Evolutionary conservation across 2,113 vertebrate genomes (phyloP), one percentile per base, ranked within the genome.

Genomic region (Bujurquina vittata): DNA sequence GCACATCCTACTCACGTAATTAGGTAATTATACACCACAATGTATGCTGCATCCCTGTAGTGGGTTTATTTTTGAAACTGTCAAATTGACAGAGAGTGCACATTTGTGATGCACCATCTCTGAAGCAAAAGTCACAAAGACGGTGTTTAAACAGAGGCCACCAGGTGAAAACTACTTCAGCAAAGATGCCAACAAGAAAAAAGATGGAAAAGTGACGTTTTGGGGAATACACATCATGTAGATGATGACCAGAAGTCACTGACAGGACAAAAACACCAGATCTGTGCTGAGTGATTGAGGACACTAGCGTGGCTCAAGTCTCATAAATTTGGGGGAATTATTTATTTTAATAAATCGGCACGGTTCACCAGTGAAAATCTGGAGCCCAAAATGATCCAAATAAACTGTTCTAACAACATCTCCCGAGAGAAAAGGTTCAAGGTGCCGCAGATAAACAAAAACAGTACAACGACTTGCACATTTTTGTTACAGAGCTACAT

Each of bases 21-120:
- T 88, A 84, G 78, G 69, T 90, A 79, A 82, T 92, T 92, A 37
- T 37, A 92, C 11, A 62, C 77, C 77, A 72, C 23, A 17, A 18
- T 29, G 8, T 61, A 65, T 77, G 84, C 90, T 67, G 61, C 75
- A 29, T 77, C 81, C 61, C 85, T 63, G 79, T 26, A 56, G 37
- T 58, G 10, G 58, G 35, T 80, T 57, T 81, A 84, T 77, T 84
- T 88, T 49, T 56, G 59, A 5, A 75, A 54, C 57, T 8, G 85
- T 80, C 63, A 78, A 29, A 15, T 1, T 75, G 74, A 83, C 56
- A 15, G 79, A 75, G 31, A 59, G 7, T 33, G 5, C 33, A 33
- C 33, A 33, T 33, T 33, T 33, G 33, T 33, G 33, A 7, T 7
- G 1, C 7, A 6, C 6, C 33, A 33, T 33, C 33, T 33, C 33